These are phyloP conservation scores for Pocillopora grandis DNA, from an alignment of 92 coral and sea anemone species.

Conservation along the genomic window DNA sequence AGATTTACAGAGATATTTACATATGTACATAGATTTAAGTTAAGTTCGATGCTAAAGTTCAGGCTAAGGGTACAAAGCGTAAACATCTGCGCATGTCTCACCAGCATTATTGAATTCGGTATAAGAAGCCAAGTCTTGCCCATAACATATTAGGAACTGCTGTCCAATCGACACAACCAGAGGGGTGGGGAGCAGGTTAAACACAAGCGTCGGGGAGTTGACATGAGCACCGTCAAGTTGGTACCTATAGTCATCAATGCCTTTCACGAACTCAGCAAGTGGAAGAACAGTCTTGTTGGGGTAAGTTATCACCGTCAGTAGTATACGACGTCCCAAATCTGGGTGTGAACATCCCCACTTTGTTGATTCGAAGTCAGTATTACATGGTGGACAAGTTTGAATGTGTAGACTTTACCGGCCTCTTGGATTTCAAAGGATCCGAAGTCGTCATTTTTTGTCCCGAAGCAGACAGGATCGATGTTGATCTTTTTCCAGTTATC, in stretches of 20 bases:
- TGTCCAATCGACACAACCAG: conserved; percentile 1
- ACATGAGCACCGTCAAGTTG: neutral
- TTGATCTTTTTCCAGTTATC: conserved; percentile 18
- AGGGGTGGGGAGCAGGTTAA: conserved; percentile 1
- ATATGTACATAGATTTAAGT: too few relatives aligned
- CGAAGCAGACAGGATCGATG: conserved; percentile 18
- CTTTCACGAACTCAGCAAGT: neutral
- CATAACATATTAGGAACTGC: conserved; percentile 20
- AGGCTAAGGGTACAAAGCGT: neutral
- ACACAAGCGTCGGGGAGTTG: conserved; percentile 1
- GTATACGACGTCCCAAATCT: neutral
- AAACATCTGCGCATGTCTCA: neutral
- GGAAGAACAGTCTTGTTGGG: neutral
- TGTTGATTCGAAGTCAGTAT: neutral
- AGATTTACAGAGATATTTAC: too few relatives aligned
- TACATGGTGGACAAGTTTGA: conserved; percentile 26
- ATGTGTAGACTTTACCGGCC: neutral
- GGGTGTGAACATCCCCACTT: neutral
- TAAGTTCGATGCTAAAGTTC: too few relatives aligned
- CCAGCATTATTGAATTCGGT: neutral
- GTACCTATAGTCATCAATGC: neutral
- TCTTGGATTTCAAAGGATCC: conserved; percentile 16
- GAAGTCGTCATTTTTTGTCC: neutral
- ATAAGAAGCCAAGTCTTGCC: neutral
- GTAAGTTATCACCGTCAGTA: neutral